Evolutionary conservation across 2,113 vertebrate genomes (phyloP), one percentile per base, ranked within the genome.

Genomic region (Aldabrachelys gigantea): DNA sequence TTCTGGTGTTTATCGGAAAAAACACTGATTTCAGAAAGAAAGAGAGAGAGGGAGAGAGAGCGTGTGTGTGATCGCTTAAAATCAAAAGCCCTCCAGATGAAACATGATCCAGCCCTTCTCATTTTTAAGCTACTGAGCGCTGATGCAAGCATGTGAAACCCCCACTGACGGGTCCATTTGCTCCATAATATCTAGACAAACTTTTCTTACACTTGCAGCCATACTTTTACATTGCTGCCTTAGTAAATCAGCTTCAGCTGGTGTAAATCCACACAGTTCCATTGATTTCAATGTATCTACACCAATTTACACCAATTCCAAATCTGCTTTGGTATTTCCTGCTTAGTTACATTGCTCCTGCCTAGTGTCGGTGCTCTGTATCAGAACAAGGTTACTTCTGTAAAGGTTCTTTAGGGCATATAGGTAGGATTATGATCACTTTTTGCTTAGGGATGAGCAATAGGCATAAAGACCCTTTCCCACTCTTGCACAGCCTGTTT

Each of bases 191-290:
- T 49, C 85, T 89, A 52, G 62, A 53, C 72, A 90, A 94, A 84
- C 5, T 82, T 94, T 96, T 84, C 35, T 82, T 84, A 82, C 24
- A 31, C 14, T 89, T 82, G 54, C 84, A 87, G 87, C 62, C 54
- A 94, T 93, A 53, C 87, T 91, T 95, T 95, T 89, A 81, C 53
- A 47, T 35, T 72, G 27, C 76, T 92, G 91, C 83, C 50, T 88
- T 19, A 89, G 72, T 84, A 86, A 94, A 92, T 89, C 56, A 86
- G 50, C 10, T 10, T 75, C 44, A 57, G 65, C 10, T 87, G 44
- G 72, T 80, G 56, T 92, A 94, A 96, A 95, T 53, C 80, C 93
- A 35, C 31, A 88, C 50, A 27, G n/a, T 94, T 91, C 96, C 78
- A 91, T 84, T 92, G 87, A 50, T 5, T 7, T 82, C 89, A 47